Evolutionary conservation across 2,113 vertebrate species (phyloP).

Genomic region (Calidris pugnax): DNA sequence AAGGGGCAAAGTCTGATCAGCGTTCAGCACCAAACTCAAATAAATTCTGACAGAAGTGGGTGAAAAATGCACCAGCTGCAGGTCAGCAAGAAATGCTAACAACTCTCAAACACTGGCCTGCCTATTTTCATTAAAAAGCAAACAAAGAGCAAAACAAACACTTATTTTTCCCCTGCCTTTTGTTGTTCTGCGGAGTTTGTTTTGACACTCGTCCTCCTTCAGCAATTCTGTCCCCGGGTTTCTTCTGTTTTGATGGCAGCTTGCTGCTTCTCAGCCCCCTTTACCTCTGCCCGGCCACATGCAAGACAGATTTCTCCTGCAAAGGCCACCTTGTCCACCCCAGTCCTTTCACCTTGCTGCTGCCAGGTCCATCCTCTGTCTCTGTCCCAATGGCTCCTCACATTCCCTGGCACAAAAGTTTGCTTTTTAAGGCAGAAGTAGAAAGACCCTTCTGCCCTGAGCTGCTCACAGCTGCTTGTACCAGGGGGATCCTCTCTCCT

Average conservation of each 20-base stretch:
- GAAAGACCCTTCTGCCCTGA: fast-evolving
- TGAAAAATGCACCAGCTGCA: slow-evolving; percentile 58
- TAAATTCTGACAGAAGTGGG: slow-evolving; percentile 62
- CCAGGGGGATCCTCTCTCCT: background rate
- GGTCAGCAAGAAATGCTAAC: slow-evolving; percentile 43
- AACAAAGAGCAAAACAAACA: slow-evolving; percentile 37
- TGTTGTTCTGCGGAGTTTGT: background rate
- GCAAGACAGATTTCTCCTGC: background rate
- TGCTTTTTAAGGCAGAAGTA: background rate
- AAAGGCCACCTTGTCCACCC: fast-evolving
- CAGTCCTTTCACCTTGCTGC: background rate
- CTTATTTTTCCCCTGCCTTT: slow-evolving; percentile 22
- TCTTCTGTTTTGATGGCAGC: background rate
- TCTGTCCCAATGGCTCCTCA: background rate
- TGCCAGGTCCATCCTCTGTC: background rate
- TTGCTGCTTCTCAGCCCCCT: background rate
- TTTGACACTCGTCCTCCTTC: background rate
- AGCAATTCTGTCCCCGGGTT: background rate
- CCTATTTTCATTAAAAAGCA: slow-evolving; percentile 53
- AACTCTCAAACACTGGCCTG: background rate
- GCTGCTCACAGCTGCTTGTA: background rate
- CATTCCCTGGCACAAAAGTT: background rate
- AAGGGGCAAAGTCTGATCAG: slow-evolving; percentile 57
- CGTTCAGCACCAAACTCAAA: slow-evolving; percentile 46
- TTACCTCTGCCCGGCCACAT: background rate